phyloP scores from a whole-genome alignment of 23 tunicate species.

The Oikopleura dioica region DNA sequence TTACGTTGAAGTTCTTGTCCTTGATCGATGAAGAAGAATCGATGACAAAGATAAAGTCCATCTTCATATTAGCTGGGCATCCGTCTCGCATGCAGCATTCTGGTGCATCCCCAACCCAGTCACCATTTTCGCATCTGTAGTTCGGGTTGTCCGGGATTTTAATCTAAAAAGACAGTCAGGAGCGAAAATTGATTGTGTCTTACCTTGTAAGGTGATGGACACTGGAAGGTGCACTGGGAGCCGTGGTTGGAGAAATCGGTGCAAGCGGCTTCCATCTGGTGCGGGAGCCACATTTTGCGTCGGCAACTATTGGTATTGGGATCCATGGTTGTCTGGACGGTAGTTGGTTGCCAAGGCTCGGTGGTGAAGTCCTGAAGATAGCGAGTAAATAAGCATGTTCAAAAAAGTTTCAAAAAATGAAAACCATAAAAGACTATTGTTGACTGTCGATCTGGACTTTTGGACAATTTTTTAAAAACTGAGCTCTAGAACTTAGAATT shows the following conservation, averaged over 20 bases:
- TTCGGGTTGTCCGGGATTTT: slow-evolving; percentile 8
- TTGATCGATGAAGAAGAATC: neutral
- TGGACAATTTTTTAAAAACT: no score
- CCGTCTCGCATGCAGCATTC: slow-evolving; percentile 5
- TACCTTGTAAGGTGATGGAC: neutral
- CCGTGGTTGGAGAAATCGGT: neutral
- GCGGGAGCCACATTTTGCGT: neutral
- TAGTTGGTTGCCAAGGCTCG: neutral
- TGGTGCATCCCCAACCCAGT: neutral
- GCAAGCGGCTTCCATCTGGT: neutral
- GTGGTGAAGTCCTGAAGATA: no score
- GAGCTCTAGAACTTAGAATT: no score
- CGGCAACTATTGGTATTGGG: neutral
- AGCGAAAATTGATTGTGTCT: no score
- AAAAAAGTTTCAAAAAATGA: no score
- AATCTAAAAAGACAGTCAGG: no score
- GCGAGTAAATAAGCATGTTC: no score
- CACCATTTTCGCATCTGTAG: neutral
- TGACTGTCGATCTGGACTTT: no score
- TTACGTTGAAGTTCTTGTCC: slow-evolving; percentile 10
- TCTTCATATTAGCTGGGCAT: neutral
- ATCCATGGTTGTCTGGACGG: neutral
- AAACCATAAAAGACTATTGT: no score
- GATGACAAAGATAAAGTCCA: neutral
- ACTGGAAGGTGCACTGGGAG: neutral